Base-by-base conservation (phyloP, 92 coral and sea anemone genomes). In the Porites evermanni region DNA sequence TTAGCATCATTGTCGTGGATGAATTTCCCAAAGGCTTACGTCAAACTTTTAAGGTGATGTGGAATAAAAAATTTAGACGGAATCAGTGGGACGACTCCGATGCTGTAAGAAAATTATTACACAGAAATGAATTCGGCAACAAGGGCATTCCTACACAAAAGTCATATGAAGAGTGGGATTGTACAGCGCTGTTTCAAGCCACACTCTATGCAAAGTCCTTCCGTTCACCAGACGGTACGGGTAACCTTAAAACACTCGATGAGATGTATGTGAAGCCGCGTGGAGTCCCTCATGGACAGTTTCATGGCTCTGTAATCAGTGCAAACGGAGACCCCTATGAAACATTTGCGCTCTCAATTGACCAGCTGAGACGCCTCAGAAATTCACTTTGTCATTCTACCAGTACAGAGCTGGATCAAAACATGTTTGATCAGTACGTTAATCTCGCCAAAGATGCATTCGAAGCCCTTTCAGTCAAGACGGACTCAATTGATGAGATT, bases 111-210 rank as follows among this genome's bases (percentile, higher is more conserved):
- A 70, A n/a, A n/a, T n/a, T n/a, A n/a, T n/a, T n/a, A n/a, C n/a
- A n/a, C n/a, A n/a, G n/a, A n/a, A n/a, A n/a, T n/a, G n/a, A 70
- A 1, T 52, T 14, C 1, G 74, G 74, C 20, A 24, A 16, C 5
- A 38, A 38, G 47, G 47, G 47, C 5, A 70, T 53, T 70, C 74
- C 74, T 18, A 70, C 74, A 8, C 14, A 70, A 2, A 9, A 26
- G n/a, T 70, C 74, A 26, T 70, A 70, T 29, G 52, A 26, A 53
- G 18, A 70, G 51, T 70, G 74, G 74, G 74, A 70, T 32, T 70
- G 19, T 38, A 70, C 74, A 12, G 74, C 74, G 18, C 38, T 70
- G 74, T 70, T 70, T n/a, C 12, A 24, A 32, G 74, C 74, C 19
- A 70, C 74, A 2, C 32, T 70, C 50, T 70, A 7, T 32, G 74